Conservation (phyloP, 2,888 invertebrate species). For the Sarcophaga rosellei region DNA sequence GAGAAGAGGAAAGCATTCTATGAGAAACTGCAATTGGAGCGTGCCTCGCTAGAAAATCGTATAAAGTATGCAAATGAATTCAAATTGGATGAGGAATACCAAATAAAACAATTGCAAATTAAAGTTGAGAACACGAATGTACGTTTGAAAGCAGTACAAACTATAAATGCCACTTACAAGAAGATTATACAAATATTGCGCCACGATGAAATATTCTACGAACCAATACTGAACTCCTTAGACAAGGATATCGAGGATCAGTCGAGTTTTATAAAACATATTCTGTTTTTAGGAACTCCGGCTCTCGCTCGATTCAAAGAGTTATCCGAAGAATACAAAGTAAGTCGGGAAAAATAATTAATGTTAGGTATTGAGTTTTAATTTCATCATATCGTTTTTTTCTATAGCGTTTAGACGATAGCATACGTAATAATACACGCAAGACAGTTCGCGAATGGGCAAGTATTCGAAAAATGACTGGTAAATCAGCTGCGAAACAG, state of each 20-base stretch:
- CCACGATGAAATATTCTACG: constrained; percentile 73
- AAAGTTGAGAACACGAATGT: constrained; percentile 71
- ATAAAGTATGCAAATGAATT: constrained; percentile 71
- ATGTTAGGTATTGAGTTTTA: neutral
- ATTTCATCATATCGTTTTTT: neutral
- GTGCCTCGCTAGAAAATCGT: constrained; percentile 69
- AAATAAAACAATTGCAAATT: constrained; percentile 60
- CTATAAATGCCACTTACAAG: constrained; percentile 71
- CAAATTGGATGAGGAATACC: constrained; percentile 69
- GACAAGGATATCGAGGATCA: constrained; percentile 73
- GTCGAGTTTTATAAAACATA: constrained; percentile 70
- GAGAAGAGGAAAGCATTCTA: constrained; percentile 49
- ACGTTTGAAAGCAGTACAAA: constrained; percentile 70
- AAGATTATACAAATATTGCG: constrained; percentile 69
- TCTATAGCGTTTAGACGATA: constrained; percentile 44
- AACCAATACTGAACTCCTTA: constrained; percentile 72
- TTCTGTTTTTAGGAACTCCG: constrained; percentile 72
- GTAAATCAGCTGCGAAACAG: neutral
- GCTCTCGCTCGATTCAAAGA: constrained; percentile 66
- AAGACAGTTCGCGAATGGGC: constrained; percentile 4
- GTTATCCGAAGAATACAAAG: constrained; percentile 65
- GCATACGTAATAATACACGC: constrained; percentile 26
- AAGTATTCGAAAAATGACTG: constrained; percentile 67
- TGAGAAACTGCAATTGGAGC: neutral
- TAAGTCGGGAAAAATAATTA: constrained; percentile 22